phyloP scores from a whole-genome alignment of 1,140 invertebrate genomes.

The Philopotamus ludificatus region DNA sequence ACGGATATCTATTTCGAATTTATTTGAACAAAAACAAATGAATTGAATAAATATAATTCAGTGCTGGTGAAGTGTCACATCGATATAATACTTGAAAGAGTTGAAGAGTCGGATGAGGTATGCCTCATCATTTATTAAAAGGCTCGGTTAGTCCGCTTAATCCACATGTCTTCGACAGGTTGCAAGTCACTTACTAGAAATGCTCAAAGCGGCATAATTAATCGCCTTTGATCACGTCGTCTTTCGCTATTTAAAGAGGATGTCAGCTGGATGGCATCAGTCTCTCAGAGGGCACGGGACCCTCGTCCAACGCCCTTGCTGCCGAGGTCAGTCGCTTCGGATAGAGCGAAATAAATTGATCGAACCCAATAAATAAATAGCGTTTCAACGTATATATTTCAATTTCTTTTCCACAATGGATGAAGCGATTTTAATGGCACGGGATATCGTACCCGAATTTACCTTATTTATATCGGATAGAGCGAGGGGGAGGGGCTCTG shows the following conservation, averaged over 20 bases:
- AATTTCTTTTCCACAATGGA: neutral
- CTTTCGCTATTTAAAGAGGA: neutral
- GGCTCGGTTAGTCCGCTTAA: no score
- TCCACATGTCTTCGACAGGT: neutral
- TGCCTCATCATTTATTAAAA: no score
- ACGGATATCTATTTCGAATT: no score
- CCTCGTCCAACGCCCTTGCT: neutral
- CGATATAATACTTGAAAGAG: no score
- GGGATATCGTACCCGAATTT: neutral
- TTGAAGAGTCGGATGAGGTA: no score
- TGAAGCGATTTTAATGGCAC: neutral
- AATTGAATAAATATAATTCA: no score
- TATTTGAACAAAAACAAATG: no score
- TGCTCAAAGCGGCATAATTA: neutral
- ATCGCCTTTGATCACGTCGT: neutral
- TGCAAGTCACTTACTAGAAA: neutral
- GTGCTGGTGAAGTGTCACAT: no score
- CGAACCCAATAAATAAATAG: neutral
- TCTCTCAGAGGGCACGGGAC: no score
- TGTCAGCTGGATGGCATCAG: no score
- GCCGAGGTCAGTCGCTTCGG: neutral
- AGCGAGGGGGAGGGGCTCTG: neutral
- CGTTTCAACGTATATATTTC: neutral
- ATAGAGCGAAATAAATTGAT: no score
- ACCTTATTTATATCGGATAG: neutral